Base-by-base conservation (phyloP, 1,140 invertebrate species). In the Heliconius eleuchia region DNA sequence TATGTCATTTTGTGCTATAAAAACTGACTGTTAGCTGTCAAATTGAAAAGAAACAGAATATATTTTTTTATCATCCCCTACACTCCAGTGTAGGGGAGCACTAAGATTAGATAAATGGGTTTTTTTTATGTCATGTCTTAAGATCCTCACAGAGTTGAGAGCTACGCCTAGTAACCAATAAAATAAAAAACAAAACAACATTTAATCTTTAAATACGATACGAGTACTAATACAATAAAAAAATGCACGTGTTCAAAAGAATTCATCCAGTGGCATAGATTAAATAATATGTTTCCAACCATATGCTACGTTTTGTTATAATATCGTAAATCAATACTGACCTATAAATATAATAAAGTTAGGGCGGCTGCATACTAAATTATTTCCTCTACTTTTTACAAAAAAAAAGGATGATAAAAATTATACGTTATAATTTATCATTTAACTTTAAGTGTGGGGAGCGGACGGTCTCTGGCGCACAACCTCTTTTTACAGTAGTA, bases 311-410 rank as follows among this genome's bases (percentile, higher is more conserved):
- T 79, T 83, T 84, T 76, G 71, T 83, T 84, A 75, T 80, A 77
- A 77, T 75, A 73, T 79, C 75, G 80, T 86, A 80, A 82, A 84
- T 86, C 83, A 82, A 83, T 78, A 80, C 77, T 84, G 81, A 82
- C 80, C 79, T 84, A 82, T 82, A 81, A 81, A 82, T 79, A 79
- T 55, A 77, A 27, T 66, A 50, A 57, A 71, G n/a, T 84, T 27
- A 78, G 57, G 76, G 13, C 46, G 9, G 19, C 42, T 77, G 23
- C 60, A 82, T 46, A 80, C 71, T 71, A 76, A 16, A 27, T n/a
- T 66, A 13, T 66, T 66, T 30, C 23, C 18, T 52, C 18, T 6
- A 1, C 18, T 52, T 1, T 19, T 6, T 3, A 18, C 4, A 19
- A 52, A 19, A 18, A 18, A 7, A 18, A 52, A 6, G 4, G 7